Evolutionary conservation across 1,140 invertebrate genomes (phyloP).

Genomic region (Metopolophium dirhodum): DNA sequence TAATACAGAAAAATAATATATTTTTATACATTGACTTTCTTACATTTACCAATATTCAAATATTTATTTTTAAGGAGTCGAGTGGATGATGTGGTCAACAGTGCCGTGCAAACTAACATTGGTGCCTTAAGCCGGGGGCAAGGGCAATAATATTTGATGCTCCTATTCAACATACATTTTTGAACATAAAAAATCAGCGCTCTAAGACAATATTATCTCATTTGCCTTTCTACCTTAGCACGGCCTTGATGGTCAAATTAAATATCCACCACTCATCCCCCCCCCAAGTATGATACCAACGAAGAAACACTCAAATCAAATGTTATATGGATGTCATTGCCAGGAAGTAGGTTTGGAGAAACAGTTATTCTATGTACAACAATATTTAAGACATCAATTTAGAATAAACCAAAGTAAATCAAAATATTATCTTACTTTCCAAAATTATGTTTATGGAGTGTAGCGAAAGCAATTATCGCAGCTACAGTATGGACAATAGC

Average conservation of each 20-base stretch:
- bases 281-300: not conserved
- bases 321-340: not conserved
- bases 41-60: not conserved
- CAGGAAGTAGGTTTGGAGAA: not conserved
- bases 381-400: not conserved
- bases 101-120: no score
- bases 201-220: no score
- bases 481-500: constrained; percentile 90
- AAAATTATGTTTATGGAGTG: constrained; percentile 89
- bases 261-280: not conserved
- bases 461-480: constrained; percentile 87
- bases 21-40: not conserved
- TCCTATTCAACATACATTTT: no score
- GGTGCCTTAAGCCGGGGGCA: no score
- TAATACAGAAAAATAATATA: no score
- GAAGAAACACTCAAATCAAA: not conserved
- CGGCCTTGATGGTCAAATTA: not conserved
- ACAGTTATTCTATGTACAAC: not conserved
- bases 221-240: no score
- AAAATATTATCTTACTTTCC: constrained; percentile 71
- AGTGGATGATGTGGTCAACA: not conserved
- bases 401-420: not conserved
- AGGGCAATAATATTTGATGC: no score
- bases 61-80: not conserved
- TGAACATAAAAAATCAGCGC: no score